Evolutionary conservation across 2,113 vertebrate species (phyloP).

Genomic region (Phrynosoma blainvillii): DNA sequence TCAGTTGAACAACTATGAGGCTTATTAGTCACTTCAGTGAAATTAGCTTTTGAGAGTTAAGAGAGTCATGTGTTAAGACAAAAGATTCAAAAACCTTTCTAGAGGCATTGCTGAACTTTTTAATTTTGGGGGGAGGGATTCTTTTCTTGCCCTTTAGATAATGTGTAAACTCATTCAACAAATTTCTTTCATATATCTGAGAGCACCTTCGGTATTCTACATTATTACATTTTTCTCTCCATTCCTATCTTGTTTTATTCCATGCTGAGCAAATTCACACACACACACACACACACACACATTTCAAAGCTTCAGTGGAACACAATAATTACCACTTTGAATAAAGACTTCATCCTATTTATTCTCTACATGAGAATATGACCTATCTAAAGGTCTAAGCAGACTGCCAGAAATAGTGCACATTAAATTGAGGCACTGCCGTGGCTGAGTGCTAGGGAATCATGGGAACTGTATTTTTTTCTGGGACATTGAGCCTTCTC

Average conservation of each 20-base stretch:
- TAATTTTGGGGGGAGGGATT: conserved; percentile 23
- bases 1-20: conserved; percentile 45
- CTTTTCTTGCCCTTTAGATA: conserved; percentile 45
- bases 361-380: not conserved
- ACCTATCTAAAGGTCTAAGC: too few relatives aligned
- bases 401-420: too few relatives aligned
- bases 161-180: conserved; percentile 32
- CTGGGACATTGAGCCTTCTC: too few relatives aligned
- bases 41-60: conserved; percentile 67
- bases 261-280: not conserved
- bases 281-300: not conserved
- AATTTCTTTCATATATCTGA: conserved; percentile 23
- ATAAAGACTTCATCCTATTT: not conserved
- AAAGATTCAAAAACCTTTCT: conserved; percentile 40
- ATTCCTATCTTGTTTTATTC: not conserved
- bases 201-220: not conserved
- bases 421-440: too few relatives aligned
- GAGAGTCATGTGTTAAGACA: conserved; percentile 43
- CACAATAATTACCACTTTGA: not conserved
- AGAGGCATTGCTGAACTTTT: conserved; percentile 38
- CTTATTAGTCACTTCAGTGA: conserved; percentile 66
- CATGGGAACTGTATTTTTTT: too few relatives aligned
- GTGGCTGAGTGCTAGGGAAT: too few relatives aligned
- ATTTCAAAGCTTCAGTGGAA: not conserved
- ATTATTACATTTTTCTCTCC: not conserved